Percentiles rank a stretch among this genome's conserved stretches.
Conservation (phyloP, 1,140 invertebrate species). For the Neodiprion lecontei region DNA sequence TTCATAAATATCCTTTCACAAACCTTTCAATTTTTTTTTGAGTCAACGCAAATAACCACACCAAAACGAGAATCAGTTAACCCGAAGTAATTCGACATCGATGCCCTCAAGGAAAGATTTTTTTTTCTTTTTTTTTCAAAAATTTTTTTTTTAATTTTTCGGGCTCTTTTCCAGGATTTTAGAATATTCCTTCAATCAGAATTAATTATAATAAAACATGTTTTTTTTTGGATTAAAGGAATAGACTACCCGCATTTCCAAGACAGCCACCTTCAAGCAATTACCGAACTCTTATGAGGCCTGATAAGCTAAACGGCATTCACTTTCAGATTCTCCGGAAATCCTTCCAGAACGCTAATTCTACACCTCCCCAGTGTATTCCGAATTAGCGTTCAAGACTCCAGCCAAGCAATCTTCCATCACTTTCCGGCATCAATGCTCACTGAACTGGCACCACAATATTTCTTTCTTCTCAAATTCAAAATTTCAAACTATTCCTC, state of each 20-base stretch:
- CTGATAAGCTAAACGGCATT: neutral
- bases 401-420: slow-evolving; percentile 8
- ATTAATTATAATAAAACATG: neutral
- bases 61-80: no score
- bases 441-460: slow-evolving; percentile 15
- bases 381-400: slow-evolving; percentile 9
- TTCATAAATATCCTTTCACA: no score
- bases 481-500: slow-evolving; percentile 7
- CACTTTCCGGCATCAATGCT: slow-evolving; percentile 22
- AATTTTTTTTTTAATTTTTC: neutral
- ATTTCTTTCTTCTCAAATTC: neutral
- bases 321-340: slow-evolving; percentile 9
- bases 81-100: no score
- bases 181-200: neutral
- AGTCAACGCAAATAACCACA: no score
- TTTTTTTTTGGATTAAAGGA: neutral
- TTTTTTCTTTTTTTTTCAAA: no score
- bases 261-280: slow-evolving; percentile 15
- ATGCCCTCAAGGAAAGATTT: no score
- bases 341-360: slow-evolving; percentile 16
- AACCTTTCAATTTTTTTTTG: no score
- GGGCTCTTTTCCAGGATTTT: neutral
- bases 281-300: slow-evolving; percentile 15
- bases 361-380: neutral
- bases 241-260: slow-evolving; percentile 8